Evolutionary conservation across 1,140 invertebrate genomes (phyloP).

Genomic region (Drosophila murphyi): DNA sequence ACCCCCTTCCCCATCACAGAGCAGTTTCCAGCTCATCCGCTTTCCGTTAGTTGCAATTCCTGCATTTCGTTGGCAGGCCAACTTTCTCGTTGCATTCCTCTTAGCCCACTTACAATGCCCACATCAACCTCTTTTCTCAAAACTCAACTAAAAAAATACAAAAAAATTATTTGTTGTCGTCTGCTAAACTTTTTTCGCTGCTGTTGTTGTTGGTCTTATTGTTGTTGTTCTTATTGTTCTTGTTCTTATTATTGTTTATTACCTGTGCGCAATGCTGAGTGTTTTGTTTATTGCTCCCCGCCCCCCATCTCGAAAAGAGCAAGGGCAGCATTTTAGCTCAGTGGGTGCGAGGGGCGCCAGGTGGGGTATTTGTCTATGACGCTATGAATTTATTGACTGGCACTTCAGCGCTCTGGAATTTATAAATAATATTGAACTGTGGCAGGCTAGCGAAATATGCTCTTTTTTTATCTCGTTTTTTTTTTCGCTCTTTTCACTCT

Average conservation of each 20-base stretch:
- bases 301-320: slow-evolving; percentile 17
- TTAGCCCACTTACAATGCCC: background rate
- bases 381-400: slow-evolving; percentile 61
- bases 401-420: slow-evolving; percentile 50
- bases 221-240: slow-evolving; percentile 10
- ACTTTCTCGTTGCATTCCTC: background rate
- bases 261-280: slow-evolving; percentile 65
- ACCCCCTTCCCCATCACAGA: background rate
- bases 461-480: background rate
- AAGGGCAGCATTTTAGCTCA: slow-evolving; percentile 6
- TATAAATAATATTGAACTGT: slow-evolving; percentile 64
- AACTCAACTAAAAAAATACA: background rate
- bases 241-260: slow-evolving; percentile 66
- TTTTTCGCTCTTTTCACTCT: background rate
- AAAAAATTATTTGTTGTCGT: slow-evolving; percentile 34
- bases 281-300: slow-evolving; percentile 65
- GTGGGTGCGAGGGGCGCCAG: background rate
- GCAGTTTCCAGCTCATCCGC: too few relatives aligned
- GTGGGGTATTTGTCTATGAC: slow-evolving; percentile 47
- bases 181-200: slow-evolving; percentile 9
- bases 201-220: slow-evolving; percentile 14
- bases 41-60: slow-evolving; percentile 20
- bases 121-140: background rate
- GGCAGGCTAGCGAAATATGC: slow-evolving; percentile 8
- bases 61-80: slow-evolving; percentile 1